Percentiles rank a stretch among this genome's conserved stretches.
phyloP scores from a whole-genome alignment of 2,113 vertebrate species.

The Caretta caretta region DNA sequence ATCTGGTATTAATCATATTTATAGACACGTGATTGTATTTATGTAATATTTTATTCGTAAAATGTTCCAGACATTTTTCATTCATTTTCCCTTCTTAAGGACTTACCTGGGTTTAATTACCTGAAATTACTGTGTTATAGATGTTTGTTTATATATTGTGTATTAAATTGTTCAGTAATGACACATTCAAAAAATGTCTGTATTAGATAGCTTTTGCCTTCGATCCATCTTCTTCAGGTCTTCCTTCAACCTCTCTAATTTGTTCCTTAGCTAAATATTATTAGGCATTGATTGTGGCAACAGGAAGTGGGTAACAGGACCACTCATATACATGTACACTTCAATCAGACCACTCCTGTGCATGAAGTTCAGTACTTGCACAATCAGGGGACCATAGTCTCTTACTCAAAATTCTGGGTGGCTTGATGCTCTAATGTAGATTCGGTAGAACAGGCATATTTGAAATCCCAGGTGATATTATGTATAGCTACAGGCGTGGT shows the following conservation, averaged over 20 bases:
- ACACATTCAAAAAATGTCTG: background rate
- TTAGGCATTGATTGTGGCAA: background rate
- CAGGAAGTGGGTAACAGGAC: background rate
- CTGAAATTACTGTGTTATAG: background rate
- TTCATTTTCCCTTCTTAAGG: background rate
- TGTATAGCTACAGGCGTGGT: background rate
- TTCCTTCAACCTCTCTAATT: background rate
- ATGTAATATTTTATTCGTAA: background rate
- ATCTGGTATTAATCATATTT: constrained; percentile 14
- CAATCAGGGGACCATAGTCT: background rate
- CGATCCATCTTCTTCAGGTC: background rate
- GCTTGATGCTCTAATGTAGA: accelerated
- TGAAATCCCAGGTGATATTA: background rate
- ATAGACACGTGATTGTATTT: background rate
- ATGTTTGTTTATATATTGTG: background rate
- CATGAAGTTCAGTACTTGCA: background rate
- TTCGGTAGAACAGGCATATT: background rate
- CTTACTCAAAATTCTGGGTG: background rate
- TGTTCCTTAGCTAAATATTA: background rate
- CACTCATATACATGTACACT: background rate
- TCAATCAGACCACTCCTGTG: background rate
- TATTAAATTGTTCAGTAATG: background rate
- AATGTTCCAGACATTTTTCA: background rate
- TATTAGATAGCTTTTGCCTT: background rate
- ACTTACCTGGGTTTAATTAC: background rate